phyloP scores from a whole-genome alignment of 1,140 invertebrate genomes.

The Pectinophora gossypiella region DNA sequence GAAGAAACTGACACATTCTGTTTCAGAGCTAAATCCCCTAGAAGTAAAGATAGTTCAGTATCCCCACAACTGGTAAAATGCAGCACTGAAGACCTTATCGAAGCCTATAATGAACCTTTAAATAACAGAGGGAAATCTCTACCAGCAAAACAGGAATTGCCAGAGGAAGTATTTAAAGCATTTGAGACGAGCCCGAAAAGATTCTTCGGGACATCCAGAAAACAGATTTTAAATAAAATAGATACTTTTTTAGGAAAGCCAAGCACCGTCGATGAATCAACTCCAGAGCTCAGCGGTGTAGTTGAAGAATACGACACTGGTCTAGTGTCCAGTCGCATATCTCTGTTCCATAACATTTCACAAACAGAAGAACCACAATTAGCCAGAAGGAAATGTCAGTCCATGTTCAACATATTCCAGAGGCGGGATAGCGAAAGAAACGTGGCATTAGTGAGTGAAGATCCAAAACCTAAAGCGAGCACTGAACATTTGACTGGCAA shows the following conservation, averaged over 20 bases:
- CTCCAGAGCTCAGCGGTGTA: slow-evolving; percentile 20
- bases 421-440: slow-evolving; percentile 26
- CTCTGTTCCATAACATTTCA: slow-evolving; percentile 58
- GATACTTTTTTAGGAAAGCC: slow-evolving; percentile 59
- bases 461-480: slow-evolving; percentile 10
- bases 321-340: slow-evolving; percentile 67
- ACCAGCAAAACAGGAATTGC: slow-evolving; percentile 52
- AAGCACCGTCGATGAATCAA: slow-evolving; percentile 26
- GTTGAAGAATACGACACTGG: slow-evolving; percentile 40
- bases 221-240: slow-evolving; percentile 65
- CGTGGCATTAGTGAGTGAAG: not conserved
- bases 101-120: not conserved
- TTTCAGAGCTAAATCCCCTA: slow-evolving; percentile 16
- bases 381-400: slow-evolving; percentile 38
- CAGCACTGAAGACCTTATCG: not conserved
- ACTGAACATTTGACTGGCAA: not conserved
- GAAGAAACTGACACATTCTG: slow-evolving; percentile 24
- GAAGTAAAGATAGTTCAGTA: slow-evolving; percentile 9
- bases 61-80: slow-evolving; percentile 1
- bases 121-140: not conserved
- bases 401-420: slow-evolving; percentile 43
- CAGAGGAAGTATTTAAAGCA: slow-evolving; percentile 66
- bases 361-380: slow-evolving; percentile 45
- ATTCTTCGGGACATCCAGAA: slow-evolving; percentile 64
- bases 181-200: slow-evolving; percentile 70